Base-by-base conservation (phyloP, 2,888 invertebrate genomes). In the Periphyllus acericola region DNA sequence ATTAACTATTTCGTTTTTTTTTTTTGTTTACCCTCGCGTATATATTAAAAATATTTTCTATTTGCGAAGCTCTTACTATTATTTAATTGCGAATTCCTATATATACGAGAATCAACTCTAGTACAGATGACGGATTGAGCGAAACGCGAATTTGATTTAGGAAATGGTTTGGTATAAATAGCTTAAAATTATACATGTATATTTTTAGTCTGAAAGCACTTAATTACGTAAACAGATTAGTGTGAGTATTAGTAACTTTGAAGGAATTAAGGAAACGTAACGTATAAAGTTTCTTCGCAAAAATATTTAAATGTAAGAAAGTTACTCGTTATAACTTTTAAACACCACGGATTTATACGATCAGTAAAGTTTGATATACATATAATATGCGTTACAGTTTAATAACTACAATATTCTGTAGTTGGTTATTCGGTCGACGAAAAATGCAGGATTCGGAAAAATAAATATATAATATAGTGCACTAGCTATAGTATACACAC, bases 51-150 rank as follows among this genome's bases (percentile, higher is more conserved):
- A 40, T 36, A 5, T 36, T 46, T 46, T 46, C 11, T 80, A 60
- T 80, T 80, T 40, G 80, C 40, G n/a, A 68, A 36, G 36, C 17
- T 66, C 60, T 66, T 66, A n/a, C 5, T 80, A 80, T 80, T 80
- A 29, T 68, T 66, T 66, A 68, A 80, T 80, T 66, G 36, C 40
- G 68, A 68, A 66, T 29, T n/a, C 11, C 14, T 25, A 11, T 4
- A 25, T 32, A 11, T 4, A 25, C 46, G 46, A 68, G 68, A 81
- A 21, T 40, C 72, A 21, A 72, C 21, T 32, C 29, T 17, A 32
- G 4, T 29, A 29, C 17, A 6, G 14, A 29, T 4, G 3, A 29
- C 17, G 3, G 29, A 71, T 71, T 32, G 29, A 71, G 4, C 5
- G 32, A 71, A 71, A 25, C 21, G 60, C 60, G 8, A 60, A 60